phyloP scores from a whole-genome alignment of 2,888 invertebrate genomes.

The Spodoptera littoralis region DNA sequence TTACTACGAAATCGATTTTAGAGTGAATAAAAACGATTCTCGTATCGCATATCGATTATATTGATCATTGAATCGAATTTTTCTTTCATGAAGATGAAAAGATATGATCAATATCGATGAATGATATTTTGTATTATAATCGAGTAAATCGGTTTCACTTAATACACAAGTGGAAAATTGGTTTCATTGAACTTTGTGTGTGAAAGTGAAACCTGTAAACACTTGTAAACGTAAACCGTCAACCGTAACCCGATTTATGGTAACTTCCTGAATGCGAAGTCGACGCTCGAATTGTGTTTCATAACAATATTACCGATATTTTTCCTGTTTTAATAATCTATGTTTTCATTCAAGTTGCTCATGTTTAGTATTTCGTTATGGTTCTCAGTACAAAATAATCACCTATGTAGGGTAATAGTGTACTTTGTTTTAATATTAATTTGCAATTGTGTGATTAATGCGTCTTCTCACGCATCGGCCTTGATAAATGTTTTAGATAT shows the following conservation, averaged over 20 bases:
- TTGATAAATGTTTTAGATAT: constrained; percentile 30
- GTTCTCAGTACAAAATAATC: background rate
- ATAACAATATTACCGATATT: constrained; percentile 28
- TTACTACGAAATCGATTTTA: background rate
- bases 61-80: constrained; percentile 22
- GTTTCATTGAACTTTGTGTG: constrained; percentile 74
- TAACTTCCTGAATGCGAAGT: constrained; percentile 58
- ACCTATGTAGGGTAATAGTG: too few relatives aligned
- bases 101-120: constrained; percentile 23
- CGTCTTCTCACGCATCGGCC: constrained; percentile 13
- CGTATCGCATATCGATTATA: constrained; percentile 1
- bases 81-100: constrained; percentile 2
- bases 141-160: constrained; percentile 49
- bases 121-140: constrained; percentile 26
- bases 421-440: too few relatives aligned
- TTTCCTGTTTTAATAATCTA: constrained; percentile 29
- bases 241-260: constrained; percentile 59
- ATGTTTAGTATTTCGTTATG: background rate
- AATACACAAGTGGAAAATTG: constrained; percentile 69
- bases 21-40: constrained; percentile 12
- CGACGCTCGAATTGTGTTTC: constrained; percentile 43
- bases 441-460: constrained; percentile 1
- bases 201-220: constrained; percentile 63
- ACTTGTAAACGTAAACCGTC: constrained; percentile 59
- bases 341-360: constrained; percentile 10